These are phyloP conservation scores for Brachyistius frenatus DNA, from an alignment of 2,113 vertebrate species.

Conservation along the genomic window DNA sequence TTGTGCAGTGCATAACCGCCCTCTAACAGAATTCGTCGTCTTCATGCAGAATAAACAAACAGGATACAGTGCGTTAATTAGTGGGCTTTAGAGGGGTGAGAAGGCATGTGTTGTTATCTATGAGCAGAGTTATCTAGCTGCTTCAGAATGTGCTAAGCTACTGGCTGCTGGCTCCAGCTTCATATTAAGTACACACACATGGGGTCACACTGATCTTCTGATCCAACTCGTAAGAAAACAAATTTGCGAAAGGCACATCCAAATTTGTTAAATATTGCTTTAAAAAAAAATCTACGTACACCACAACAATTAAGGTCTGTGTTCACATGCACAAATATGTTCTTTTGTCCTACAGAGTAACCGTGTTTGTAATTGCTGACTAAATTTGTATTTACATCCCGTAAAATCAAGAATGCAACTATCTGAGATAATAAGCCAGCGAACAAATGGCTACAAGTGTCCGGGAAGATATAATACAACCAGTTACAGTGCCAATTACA, in stretches of 20 bases:
- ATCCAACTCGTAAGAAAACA: no score
- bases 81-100: not conserved
- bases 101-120: not conserved
- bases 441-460: conserved; percentile 50
- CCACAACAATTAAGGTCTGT: no score
- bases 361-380: not conserved
- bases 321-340: not conserved
- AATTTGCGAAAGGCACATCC: no score
- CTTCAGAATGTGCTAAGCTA: conserved; percentile 10
- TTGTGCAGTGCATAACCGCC: not conserved
- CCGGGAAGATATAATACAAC: conserved; percentile 35
- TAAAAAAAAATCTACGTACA: not conserved
- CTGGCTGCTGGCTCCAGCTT: not conserved
- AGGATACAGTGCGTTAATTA: conserved; percentile 2
- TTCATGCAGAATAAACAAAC: conserved; percentile 7
- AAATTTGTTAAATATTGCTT: not conserved
- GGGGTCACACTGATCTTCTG: conserved; percentile 16
- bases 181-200: conserved; percentile 1
- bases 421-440: conserved; percentile 53
- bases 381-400: conserved; percentile 36
- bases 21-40: conserved; percentile 3
- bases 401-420: conserved; percentile 27
- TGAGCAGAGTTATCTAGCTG: conserved; percentile 18
- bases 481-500: conserved; percentile 37
- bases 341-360: conserved; percentile 16